Evolutionary conservation across 2,797 vertebrate species (phyloP).

Genomic region (Liparis tanakae): DNA sequence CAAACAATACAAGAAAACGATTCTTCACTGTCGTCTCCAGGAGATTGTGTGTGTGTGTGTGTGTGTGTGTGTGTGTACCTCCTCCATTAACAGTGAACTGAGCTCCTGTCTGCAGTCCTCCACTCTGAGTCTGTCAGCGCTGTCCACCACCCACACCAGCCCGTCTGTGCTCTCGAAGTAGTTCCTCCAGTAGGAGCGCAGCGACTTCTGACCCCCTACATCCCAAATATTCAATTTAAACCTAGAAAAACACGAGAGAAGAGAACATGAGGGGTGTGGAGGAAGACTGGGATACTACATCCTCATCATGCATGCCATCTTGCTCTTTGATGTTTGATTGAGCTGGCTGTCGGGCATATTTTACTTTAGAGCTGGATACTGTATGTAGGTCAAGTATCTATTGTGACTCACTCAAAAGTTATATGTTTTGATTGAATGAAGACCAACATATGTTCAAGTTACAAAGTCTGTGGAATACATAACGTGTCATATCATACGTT

Average conservation of each 20-base stretch:
- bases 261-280: background rate
- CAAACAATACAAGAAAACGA: background rate
- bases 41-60: no score
- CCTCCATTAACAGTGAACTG: slow-evolving; percentile 85
- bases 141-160: slow-evolving; percentile 96
- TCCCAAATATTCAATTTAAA: slow-evolving; percentile 96
- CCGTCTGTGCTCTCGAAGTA: slow-evolving; percentile 96
- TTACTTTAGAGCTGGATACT: background rate
- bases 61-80: slow-evolving; percentile 79
- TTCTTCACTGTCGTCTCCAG: no score
- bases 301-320: background rate
- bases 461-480: background rate
- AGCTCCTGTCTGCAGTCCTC: slow-evolving; percentile 91
- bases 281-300: background rate
- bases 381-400: background rate
- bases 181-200: slow-evolving; percentile 95
- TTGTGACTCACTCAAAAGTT: background rate
- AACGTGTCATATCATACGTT: background rate
- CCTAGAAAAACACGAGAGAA: slow-evolving; percentile 61
- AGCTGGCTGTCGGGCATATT: background rate
- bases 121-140: slow-evolving; percentile 89
- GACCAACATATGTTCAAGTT: no score
- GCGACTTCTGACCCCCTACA: slow-evolving; percentile 92
- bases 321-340: background rate
- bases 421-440: background rate